Base-by-base conservation (phyloP, 2,113 vertebrate species). In the Panthera uncia region DNA sequence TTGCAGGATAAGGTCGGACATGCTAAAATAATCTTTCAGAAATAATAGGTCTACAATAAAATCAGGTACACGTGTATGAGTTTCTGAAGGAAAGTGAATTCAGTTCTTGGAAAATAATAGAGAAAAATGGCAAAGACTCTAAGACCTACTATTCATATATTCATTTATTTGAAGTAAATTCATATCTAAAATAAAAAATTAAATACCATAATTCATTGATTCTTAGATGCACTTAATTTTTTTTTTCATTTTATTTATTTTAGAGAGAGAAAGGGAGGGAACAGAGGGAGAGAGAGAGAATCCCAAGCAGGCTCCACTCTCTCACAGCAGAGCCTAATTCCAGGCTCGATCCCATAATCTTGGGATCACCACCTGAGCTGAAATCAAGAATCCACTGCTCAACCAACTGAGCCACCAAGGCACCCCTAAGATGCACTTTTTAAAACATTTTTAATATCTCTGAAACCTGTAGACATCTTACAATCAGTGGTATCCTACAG, bases 31-130 rank as follows among this genome's bases (percentile, higher is more conserved):
- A 88, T 68, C 45, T 88, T 81, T 93, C 55, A 31, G 38, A 96
- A 95, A 69, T 61, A 90, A 57, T 36, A 74, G 48, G 7, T 50
- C 21, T 89, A 86, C 21, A 79, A 57, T 90, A 86, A 95, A 92
- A 92, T 92, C 79, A 94, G 31, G 19, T 81, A 25, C 7, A 95
- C 90, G 1, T 90, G 10, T 76, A 85, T 76, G 33, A 87, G 50
- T 97, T 94, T 84, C 33, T 92, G 76, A 87, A 65, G 36, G 36
- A 92, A 92, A 73, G 18, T 89, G 25, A 96, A 96, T 76, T 90
- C 23, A 78, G 41, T 89, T 97, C 63, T 93, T 92, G 14, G n/a
- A 97, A 93, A 90, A 76, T 74, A 97, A 86, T 81, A 57, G 52
- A 91, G 45, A 93, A 85, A 97, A 89, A 92, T 65, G 36, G 25